phyloP scores from a whole-genome alignment of 2,888 invertebrate species.

The Adelphocoris suturalis region DNA sequence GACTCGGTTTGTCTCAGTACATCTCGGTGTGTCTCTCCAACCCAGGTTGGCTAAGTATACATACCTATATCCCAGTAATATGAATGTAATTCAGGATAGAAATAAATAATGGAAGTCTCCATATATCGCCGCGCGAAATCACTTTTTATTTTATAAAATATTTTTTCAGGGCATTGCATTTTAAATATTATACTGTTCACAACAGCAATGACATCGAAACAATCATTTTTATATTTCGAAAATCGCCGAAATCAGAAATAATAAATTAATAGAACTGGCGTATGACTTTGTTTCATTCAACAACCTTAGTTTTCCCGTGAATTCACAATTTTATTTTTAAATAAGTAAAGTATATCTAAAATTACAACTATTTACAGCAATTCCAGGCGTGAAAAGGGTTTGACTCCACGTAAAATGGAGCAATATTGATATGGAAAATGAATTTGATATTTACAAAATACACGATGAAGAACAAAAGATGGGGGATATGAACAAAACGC shows the following conservation, averaged over 20 bases:
- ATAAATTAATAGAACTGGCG: neutral
- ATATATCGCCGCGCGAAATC: neutral
- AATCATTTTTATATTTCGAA: neutral
- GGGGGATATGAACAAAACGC: neutral
- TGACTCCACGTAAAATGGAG: neutral
- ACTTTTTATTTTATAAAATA: neutral
- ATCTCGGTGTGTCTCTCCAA: no score
- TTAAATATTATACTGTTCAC: neutral
- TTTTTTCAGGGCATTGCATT: neutral
- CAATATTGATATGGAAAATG: neutral
- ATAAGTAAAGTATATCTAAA: neutral
- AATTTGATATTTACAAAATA: slow-evolving; percentile 34
- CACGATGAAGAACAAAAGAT: neutral
- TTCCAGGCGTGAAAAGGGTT: neutral
- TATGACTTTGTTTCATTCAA: neutral
- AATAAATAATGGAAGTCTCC: neutral
- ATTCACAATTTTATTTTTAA: neutral
- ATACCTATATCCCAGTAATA: neutral
- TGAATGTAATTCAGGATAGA: neutral
- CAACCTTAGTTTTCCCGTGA: neutral
- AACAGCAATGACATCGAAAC: neutral
- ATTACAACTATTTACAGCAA: slow-evolving; percentile 53
- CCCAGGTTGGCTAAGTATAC: no score
- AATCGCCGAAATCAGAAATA: neutral
- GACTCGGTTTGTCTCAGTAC: no score